phyloP scores from a whole-genome alignment of 2,888 invertebrate genomes.

The Chaetogeoica ovagalla region DNA sequence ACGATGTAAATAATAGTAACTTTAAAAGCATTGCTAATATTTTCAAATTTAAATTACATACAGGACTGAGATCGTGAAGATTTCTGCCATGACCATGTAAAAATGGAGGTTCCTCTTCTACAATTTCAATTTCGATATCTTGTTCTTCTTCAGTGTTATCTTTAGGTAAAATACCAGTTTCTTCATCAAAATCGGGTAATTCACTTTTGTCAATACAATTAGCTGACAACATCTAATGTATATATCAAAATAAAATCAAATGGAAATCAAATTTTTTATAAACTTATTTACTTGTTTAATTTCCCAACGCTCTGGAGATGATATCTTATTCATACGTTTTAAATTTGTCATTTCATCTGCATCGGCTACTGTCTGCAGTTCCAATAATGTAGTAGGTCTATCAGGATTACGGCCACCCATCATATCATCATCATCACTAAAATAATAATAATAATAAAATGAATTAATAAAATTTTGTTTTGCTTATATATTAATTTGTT shows the following conservation, averaged over 20 bases:
- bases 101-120: slow-evolving; percentile 98
- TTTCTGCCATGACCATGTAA: slow-evolving; percentile 90
- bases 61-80: slow-evolving; percentile 88
- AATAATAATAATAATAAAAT: slow-evolving; percentile 17
- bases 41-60: slow-evolving; percentile 61
- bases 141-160: slow-evolving; percentile 88
- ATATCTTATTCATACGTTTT: slow-evolving; percentile 86
- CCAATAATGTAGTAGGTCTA: slow-evolving; percentile 70
- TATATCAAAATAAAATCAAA: neutral
- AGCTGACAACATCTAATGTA: slow-evolving; percentile 79
- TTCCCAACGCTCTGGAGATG: slow-evolving; percentile 97
- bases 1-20: neutral
- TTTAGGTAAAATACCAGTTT: slow-evolving; percentile 87
- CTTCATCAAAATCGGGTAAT: slow-evolving; percentile 96
- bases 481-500: slow-evolving; percentile 50
- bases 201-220: slow-evolving; percentile 90
- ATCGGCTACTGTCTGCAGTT: slow-evolving; percentile 65
- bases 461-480: neutral
- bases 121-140: slow-evolving; percentile 96
- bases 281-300: slow-evolving; percentile 74
- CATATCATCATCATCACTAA: slow-evolving; percentile 60
- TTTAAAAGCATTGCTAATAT: neutral
- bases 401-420: slow-evolving; percentile 88
- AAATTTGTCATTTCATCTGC: slow-evolving; percentile 77
- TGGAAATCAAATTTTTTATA: no score